Conservation (phyloP, 2,888 invertebrate genomes). For the Caenorhabditis wallacei region DNA sequence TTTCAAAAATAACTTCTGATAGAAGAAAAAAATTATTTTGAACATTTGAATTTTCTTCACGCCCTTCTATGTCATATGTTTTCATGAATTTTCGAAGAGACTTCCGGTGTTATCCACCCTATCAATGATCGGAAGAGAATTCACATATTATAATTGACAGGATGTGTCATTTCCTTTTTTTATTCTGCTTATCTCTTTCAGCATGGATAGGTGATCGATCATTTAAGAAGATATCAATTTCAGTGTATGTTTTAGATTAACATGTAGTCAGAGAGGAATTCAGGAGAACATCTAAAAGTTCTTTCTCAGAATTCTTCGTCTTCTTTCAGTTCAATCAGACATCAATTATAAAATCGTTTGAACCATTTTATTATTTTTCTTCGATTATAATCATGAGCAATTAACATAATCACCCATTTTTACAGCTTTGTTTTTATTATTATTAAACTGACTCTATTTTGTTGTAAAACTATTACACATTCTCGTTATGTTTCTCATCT, state of each 20-base stretch:
- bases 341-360: no score
- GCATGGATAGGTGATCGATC: neutral
- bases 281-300: no score
- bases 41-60: slow-evolving; percentile 1
- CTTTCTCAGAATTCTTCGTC: no score
- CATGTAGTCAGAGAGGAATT: neutral
- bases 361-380: no score
- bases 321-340: no score
- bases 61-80: slow-evolving; percentile 8
- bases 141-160: neutral
- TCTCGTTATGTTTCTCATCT: slow-evolving; percentile 21
- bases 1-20: slow-evolving; percentile 33
- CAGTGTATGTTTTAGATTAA: slow-evolving; percentile 2
- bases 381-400: no score
- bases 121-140: slow-evolving; percentile 13
- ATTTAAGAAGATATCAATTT: slow-evolving; percentile 5
- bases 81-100: neutral
- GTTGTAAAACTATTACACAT: slow-evolving; percentile 29
- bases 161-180: slow-evolving; percentile 29
- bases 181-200: neutral
- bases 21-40: slow-evolving; percentile 4
- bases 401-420: slow-evolving; percentile 4
- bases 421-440: neutral
- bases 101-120: slow-evolving; percentile 13
- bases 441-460: neutral